A percentile compares a stretch with the other conserved stretches of the same genome.
Conservation (phyloP, 2,113 vertebrate species). For the Tapirus terrestris region DNA sequence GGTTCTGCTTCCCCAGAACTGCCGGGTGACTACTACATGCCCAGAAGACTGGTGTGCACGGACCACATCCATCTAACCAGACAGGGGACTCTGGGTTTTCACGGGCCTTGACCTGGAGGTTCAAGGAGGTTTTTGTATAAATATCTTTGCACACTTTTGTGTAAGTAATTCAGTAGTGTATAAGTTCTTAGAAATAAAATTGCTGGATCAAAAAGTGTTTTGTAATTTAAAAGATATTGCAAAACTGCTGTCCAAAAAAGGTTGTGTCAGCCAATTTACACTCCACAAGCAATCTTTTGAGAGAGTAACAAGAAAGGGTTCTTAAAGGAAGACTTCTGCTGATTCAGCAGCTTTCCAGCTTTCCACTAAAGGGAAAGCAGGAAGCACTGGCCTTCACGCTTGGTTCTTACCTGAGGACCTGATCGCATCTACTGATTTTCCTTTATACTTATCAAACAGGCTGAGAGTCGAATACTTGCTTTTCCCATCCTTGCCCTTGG, state of each 20-base stretch:
- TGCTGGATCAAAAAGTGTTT: not conserved
- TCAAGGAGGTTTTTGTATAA: not conserved
- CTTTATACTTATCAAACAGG: conserved; percentile 99
- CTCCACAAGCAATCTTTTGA: not conserved
- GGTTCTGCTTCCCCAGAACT: not conserved
- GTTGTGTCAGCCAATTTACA: too few species aligned
- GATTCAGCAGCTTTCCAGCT: too few species aligned
- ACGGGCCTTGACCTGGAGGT: not conserved
- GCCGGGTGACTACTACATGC: not conserved
- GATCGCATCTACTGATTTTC: conserved; percentile 98
- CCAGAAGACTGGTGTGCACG: rapidly evolving
- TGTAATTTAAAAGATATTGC: not conserved
- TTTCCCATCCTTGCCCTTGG: conserved; percentile 99
- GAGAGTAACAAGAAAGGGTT: not conserved
- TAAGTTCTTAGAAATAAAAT: not conserved
- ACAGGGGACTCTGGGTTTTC: not conserved
- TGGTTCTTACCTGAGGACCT: conserved; percentile 94
- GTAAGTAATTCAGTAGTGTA: not conserved
- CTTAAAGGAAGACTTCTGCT: too few species aligned
- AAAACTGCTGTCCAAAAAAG: not conserved
- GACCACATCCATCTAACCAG: not conserved
- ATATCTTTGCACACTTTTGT: not conserved
- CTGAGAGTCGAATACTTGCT: conserved; percentile 99
- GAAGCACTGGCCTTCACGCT: rapidly evolving
- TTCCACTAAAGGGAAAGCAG: rapidly evolving